Conservation (phyloP, 2,888 invertebrate species). For the Coleophora flavipennella region DNA sequence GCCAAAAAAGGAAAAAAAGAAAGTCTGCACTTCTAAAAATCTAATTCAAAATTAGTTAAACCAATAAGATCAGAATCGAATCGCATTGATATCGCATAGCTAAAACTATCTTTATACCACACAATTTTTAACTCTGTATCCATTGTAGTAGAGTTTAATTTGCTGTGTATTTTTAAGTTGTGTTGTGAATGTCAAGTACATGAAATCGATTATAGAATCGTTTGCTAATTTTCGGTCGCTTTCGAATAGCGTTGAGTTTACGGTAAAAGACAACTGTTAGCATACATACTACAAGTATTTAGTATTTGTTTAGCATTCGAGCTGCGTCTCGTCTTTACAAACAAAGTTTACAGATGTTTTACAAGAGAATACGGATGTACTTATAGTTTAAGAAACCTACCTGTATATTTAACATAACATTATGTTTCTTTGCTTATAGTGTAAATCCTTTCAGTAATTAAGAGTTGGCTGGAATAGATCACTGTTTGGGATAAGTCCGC, state of each 20-base stretch:
- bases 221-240: constrained; percentile 49
- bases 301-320: no score
- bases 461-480: no score
- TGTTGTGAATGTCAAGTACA: constrained; percentile 61
- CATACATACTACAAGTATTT: constrained; percentile 18
- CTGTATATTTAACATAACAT: no score
- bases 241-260: constrained; percentile 40
- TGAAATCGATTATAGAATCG: constrained; percentile 53
- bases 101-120: constrained; percentile 18
- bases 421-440: no score
- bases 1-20: no score
- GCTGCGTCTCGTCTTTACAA: no score
- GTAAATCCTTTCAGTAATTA: no score
- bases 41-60: constrained; percentile 46
- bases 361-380: no score
- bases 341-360: no score
- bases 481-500: no score
- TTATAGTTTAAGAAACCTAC: no score
- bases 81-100: constrained; percentile 30
- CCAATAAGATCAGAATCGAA: constrained; percentile 25
- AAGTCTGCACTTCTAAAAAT: constrained; percentile 28
- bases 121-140: constrained; percentile 22
- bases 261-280: constrained; percentile 41
- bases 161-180: constrained; percentile 16
- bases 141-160: constrained; percentile 18